Conservation (phyloP, 2,797 vertebrate species). For the Gorsachius magnificus region DNA sequence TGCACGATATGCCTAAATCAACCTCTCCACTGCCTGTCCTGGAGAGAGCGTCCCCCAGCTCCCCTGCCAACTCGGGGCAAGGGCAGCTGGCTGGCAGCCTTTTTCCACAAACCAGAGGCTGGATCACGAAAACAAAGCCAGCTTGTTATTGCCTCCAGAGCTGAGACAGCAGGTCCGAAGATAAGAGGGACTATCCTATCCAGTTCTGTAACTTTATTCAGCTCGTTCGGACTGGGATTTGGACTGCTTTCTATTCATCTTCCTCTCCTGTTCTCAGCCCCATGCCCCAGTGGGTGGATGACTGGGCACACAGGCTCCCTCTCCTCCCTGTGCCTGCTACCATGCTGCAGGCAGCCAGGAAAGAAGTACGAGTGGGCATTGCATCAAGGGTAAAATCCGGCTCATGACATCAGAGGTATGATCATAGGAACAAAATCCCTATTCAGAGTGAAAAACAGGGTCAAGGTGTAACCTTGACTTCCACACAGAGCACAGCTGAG, state of each 20-base stretch:
- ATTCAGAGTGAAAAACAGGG: slow-evolving; percentile 22
- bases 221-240: neutral
- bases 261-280: neutral
- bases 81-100: neutral
- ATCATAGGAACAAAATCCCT: neutral
- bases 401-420: neutral
- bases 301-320: neutral
- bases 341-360: neutral
- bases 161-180: neutral
- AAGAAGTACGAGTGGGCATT: neutral
- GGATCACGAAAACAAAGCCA: slow-evolving; percentile 7
- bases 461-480: neutral
- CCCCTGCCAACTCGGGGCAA: neutral
- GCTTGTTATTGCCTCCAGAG: neutral
- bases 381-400: neutral
- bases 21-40: neutral
- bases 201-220: slow-evolving; percentile 13
- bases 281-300: neutral
- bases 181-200: neutral
- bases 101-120: neutral
- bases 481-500: neutral
- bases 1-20: neutral
- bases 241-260: neutral
- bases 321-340: neutral
- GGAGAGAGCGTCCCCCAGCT: neutral